A percentile compares a stretch with the other conserved stretches of the same genome.
Evolutionary conservation across 2,888 invertebrate species (phyloP).

Genomic region (Phrixothrix hirtus): DNA sequence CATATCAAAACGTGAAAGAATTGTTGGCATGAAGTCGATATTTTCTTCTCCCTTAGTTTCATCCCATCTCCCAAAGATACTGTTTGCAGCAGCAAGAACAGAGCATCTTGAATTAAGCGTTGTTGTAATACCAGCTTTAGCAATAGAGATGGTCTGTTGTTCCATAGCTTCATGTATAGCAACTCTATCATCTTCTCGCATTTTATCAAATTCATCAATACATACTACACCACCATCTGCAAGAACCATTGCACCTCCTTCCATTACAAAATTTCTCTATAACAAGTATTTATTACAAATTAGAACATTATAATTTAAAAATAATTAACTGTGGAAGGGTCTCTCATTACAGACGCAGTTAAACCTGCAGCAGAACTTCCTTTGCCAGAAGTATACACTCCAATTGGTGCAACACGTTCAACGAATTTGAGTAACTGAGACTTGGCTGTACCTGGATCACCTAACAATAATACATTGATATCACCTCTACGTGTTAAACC

Average conservation of each 20-base stretch:
- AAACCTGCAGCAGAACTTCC: constrained; percentile 98
- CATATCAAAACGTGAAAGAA: constrained; percentile 98
- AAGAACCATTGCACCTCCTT: constrained; percentile 99
- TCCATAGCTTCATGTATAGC: constrained; percentile 99
- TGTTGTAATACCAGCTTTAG: constrained; percentile 99
- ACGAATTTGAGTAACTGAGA: constrained; percentile 97
- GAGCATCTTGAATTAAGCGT: constrained; percentile 98
- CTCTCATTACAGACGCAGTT: constrained; percentile 95
- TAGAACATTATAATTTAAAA: constrained; percentile 1
- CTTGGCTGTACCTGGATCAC: constrained; percentile 99
- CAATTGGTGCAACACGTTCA: constrained; percentile 91
- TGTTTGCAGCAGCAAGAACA: constrained; percentile 98
- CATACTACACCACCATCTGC: constrained; percentile 99
- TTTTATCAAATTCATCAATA: constrained; percentile 99
- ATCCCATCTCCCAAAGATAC: constrained; percentile 98
- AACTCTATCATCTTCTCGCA: constrained; percentile 98
- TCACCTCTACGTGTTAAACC: constrained; percentile 95
- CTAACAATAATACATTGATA: constrained; percentile 91
- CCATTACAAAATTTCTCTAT: constrained; percentile 94
- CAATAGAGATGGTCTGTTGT: constrained; percentile 99
- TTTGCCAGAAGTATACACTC: constrained; percentile 98
- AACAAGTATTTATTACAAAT: constrained; percentile 30
- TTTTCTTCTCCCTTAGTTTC: constrained; percentile 97
- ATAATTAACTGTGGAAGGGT: constrained; percentile 78
- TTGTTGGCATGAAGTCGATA: constrained; percentile 99